A percentile compares a stretch with the other conserved stretches of the same genome.
These are phyloP conservation scores for Neodiprion pinetum DNA, from an alignment of 1,140 invertebrate genomes.

Conservation along the genomic window DNA sequence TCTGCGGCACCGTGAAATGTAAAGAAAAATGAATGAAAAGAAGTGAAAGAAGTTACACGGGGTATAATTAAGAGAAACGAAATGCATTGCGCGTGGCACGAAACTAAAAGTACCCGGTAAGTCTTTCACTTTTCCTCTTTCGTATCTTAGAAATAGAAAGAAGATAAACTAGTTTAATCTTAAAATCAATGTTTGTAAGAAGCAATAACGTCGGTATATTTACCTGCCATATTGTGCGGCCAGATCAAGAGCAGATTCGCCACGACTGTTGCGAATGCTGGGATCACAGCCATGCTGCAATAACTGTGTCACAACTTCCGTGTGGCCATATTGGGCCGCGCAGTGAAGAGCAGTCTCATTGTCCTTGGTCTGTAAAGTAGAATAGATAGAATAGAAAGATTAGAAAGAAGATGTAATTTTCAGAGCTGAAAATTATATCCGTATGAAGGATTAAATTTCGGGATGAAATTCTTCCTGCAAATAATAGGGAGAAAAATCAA, in stretches of 20 bases:
- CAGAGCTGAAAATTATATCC: not conserved
- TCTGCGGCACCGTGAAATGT: too few relatives aligned
- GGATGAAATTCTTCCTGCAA: not conserved
- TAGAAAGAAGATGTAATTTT: too few relatives aligned
- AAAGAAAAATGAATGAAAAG: too few relatives aligned
- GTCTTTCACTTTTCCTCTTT: too few relatives aligned
- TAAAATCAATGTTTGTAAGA: not conserved
- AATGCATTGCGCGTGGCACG: too few relatives aligned
- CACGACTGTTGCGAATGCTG: slow-evolving; percentile 84
- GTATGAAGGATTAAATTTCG: not conserved
- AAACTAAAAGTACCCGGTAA: too few relatives aligned
- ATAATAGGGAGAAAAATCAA: too few relatives aligned
- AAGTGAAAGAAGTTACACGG: too few relatives aligned
- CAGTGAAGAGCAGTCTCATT: slow-evolving; percentile 94
- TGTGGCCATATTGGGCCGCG: slow-evolving; percentile 94
- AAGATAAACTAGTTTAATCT: slow-evolving; percentile 6
- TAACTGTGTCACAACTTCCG: slow-evolving; percentile 85
- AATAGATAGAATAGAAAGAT: slow-evolving; percentile 13
- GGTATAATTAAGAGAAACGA: too few relatives aligned
- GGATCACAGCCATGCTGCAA: slow-evolving; percentile 89
- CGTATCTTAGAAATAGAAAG: too few relatives aligned
- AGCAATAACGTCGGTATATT: slow-evolving; percentile 35
- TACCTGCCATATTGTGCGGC: slow-evolving; percentile 91
- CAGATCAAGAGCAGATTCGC: slow-evolving; percentile 92
- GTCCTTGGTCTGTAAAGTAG: slow-evolving; percentile 81